Conservation (phyloP, 2,888 invertebrate species). For the Steinernema hermaphroditum region DNA sequence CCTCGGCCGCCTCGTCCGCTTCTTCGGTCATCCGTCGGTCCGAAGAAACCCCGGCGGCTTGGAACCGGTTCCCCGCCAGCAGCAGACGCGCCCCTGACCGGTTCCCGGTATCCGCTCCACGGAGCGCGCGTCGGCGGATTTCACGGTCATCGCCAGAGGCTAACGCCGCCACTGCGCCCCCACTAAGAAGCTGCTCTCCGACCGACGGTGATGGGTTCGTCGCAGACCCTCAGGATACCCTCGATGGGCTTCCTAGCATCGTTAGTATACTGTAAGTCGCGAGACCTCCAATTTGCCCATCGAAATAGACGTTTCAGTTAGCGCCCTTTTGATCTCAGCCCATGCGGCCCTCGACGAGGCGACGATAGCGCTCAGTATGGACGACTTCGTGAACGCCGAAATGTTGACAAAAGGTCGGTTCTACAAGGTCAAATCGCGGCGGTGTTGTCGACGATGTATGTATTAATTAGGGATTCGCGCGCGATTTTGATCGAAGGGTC, state of each 20-base stretch:
- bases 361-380: conserved; percentile 26
- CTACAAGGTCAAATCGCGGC: no score
- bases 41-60: no score
- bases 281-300: no score
- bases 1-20: no score
- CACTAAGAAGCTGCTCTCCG: not conserved
- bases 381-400: conserved; percentile 57
- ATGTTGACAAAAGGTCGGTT: conserved; percentile 47
- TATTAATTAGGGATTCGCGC: no score
- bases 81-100: conserved; percentile 4
- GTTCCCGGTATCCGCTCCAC: conserved; percentile 21
- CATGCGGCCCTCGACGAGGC: not conserved
- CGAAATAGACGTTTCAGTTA: no score
- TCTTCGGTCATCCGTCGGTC: no score
- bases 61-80: no score
- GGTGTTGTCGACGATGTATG: no score
- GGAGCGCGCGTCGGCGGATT: conserved; percentile 12
- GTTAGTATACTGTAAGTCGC: no score
- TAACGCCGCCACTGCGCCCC: not conserved
- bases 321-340: not conserved
- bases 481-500: no score
- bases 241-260: not conserved
- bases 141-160: conserved; percentile 28
- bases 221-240: not conserved
- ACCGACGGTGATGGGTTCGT: not conserved